Base-by-base conservation (phyloP, 2,797 vertebrate genomes). In the Mus minutoides region DNA sequence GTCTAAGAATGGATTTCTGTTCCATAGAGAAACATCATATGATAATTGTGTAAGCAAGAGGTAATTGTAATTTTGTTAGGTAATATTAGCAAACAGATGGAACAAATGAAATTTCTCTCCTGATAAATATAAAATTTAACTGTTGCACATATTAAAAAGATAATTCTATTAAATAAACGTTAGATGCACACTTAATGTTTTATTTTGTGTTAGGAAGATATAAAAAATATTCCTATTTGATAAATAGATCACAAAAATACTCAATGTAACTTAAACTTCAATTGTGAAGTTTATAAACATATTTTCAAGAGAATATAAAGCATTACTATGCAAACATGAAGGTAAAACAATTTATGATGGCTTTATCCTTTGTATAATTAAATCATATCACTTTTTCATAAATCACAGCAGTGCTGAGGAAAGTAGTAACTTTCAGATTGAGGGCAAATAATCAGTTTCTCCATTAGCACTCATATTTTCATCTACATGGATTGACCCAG, bases 71-170 rank as follows among this genome's bases (percentile, higher is more conserved):
- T 96, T 97, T 96, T 92, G 54, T 97, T 56, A 96, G 19, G 9
- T 95, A 60, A 67, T 94, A 94, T 97, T 79, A 96, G 37, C 37
- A 96, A 97, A 49, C 46, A 96, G 78, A 96, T 95, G 96, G 77
- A 87, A 92, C 49, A 75, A 73, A 43, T 90, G 95, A 98, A 97
- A 91, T 82, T 67, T 0, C 9, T 97, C 95, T 96, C 31, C 69
- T 95, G 34, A 95, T 60, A 98, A 97, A 98, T 96, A n/a, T 90
- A 87, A 92, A 95, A 96, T 92, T 96, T 37, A 92, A 86, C 19
- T 54, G 22, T 92, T 97, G 87, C 0, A 8, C n/a, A 60, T 92
- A 67, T 98, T 95, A 92, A 96, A 82, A 37, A 96, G 37, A 86
- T 2, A n/a, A 54, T 94, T 97, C n/a, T 96, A 94, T 92, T 97